Conservation (phyloP, 2,888 invertebrate genomes). For the Ganaspis brasiliensis region DNA sequence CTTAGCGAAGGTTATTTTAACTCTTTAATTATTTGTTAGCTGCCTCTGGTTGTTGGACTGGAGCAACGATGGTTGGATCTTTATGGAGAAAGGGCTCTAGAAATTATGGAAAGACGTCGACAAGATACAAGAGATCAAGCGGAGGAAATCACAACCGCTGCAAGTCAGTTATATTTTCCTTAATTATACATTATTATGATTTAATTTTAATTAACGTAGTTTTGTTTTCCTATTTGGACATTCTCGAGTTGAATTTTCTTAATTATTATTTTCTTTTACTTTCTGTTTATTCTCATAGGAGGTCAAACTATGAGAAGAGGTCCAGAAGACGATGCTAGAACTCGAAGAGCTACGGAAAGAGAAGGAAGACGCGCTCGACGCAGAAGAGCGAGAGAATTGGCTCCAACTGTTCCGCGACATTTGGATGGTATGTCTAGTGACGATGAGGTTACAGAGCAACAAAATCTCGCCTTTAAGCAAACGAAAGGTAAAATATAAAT, state of each 20-base stretch:
- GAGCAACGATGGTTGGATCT: constrained; percentile 90
- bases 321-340: constrained; percentile 86
- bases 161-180: constrained; percentile 81
- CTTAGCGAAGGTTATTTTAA: constrained; percentile 35
- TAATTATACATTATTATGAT: background rate
- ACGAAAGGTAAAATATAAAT: constrained; percentile 79
- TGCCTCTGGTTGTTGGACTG: constrained; percentile 88
- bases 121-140: constrained; percentile 97
- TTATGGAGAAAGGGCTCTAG: constrained; percentile 87
- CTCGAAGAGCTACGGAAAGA: constrained; percentile 92
- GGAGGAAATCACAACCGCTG: constrained; percentile 90
- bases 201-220: too few species aligned
- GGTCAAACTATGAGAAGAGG: constrained; percentile 79
- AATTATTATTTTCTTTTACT: constrained; percentile 37
- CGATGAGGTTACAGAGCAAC: constrained; percentile 95
- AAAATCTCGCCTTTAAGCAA: constrained; percentile 85
- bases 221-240: too few species aligned
- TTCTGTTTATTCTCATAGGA: constrained; percentile 62
- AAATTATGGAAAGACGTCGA: constrained; percentile 90
- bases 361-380: constrained; percentile 95
- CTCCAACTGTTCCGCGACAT: constrained; percentile 83
- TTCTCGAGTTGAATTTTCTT: too few species aligned
- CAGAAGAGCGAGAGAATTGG: constrained; percentile 89
- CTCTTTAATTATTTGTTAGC: constrained; percentile 80
- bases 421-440: constrained; percentile 98